Evolutionary conservation across 1,140 invertebrate species (phyloP), one percentile per base, ranked within the genome.

Genomic region (Micrasema minimum): DNA sequence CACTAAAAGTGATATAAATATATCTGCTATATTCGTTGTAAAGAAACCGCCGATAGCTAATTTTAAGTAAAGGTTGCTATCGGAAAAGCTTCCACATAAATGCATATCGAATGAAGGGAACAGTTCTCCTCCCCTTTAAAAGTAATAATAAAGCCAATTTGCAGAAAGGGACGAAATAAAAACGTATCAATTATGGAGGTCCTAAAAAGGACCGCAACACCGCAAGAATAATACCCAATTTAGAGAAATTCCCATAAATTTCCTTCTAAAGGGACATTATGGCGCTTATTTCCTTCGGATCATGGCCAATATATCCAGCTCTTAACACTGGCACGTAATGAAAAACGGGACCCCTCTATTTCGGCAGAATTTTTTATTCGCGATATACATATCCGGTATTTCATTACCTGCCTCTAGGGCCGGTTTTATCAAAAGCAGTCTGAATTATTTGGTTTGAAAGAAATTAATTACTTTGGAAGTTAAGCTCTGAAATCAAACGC

Each of bases 231-330:
- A 55, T 31, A 55, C 12, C 26, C 26, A 55, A 55, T 55, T 55
- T 55, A 14, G 20, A 55, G 26, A 31, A 37, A 55, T 31, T 55
- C 51, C 26, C 22, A 31, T 55, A 55, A 55, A 55, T 55, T 55
- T n/a, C 26, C 22, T 3, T 55, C 51, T 55, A 55, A 55, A 31
- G 16, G 22, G 51, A 16, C 16, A 38, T 59, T 41, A 59, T 35
- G 37, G 55, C 55, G 38, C 16, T 59, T 59, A 43, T 41, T 59
- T 18, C 55, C 11, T 31, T 1, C 16, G 55, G 55, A 59, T 59
- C 55, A 22, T 14, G 55, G 55, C 35, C 55, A 23, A 59, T 41
- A 59, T 59, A 38, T 59, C 26, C n/a, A 18, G 23, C 37, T 38
- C 37, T 59, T 41, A 59, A 38, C 35, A 41, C 31, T 20, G 22